Percentiles rank a stretch among this genome's conserved stretches.
phyloP scores from a whole-genome alignment of 2,797 vertebrate species.

The Onychomys torridus region DNA sequence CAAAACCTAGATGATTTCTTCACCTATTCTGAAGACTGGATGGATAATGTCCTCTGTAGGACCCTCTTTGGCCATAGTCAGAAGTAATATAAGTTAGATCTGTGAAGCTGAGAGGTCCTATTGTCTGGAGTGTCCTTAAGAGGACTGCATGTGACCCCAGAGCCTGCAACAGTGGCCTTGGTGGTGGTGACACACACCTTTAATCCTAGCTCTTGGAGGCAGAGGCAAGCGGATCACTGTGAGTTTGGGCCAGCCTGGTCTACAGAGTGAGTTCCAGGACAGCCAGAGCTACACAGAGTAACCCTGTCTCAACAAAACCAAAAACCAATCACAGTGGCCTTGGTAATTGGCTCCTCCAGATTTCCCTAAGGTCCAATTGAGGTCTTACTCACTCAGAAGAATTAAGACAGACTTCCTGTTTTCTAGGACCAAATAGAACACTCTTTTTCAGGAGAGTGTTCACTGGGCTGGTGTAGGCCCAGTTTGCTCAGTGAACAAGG shows the following conservation, averaged over 20 bases:
- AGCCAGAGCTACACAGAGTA: too few species aligned
- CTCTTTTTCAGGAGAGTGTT: not conserved
- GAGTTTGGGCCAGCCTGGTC: too few species aligned
- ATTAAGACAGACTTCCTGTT: not conserved
- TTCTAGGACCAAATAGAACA: not conserved
- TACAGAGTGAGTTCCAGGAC: too few species aligned
- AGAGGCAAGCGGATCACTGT: too few species aligned
- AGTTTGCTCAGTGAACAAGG: not conserved
- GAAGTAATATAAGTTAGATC: not conserved
- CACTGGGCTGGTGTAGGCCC: not conserved
- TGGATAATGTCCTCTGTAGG: not conserved
- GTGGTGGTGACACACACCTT: too few species aligned
- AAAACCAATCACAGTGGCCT: not conserved
- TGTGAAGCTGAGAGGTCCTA: not conserved
- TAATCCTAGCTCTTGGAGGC: too few species aligned
- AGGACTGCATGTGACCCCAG: not conserved
- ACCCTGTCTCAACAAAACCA: too few species aligned
- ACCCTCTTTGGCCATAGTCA: not conserved
- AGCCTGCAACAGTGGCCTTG: not conserved
- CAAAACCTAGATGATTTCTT: not conserved
- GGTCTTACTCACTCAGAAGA: not conserved
- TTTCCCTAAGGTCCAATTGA: not conserved
- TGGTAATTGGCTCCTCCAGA: not conserved
- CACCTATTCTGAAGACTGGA: not conserved
- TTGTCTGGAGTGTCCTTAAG: rapidly evolving